phyloP scores from a whole-genome alignment of 1,140 invertebrate genomes.

The Zaprionus ghesquierei region DNA sequence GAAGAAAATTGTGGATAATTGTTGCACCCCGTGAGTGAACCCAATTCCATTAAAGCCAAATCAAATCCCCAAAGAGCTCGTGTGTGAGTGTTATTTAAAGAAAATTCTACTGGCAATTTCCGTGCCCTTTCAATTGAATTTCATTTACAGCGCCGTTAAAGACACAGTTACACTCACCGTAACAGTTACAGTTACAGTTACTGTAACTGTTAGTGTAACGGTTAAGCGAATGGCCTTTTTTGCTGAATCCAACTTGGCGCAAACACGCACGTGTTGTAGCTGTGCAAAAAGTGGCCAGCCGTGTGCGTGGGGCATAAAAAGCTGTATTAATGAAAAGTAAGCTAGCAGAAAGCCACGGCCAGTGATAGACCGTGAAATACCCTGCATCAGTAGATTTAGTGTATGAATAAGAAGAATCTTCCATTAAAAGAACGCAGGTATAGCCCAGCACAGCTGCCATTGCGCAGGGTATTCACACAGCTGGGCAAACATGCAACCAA shows the following conservation, averaged over 20 bases:
- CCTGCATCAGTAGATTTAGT: not conserved
- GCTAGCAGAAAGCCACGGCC: not conserved
- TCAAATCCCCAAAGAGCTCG: not conserved
- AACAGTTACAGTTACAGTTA: slow-evolving; percentile 10
- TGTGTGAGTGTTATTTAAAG: slow-evolving; percentile 4
- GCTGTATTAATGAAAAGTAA: slow-evolving; percentile 9
- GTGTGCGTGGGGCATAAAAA: slow-evolving; percentile 18
- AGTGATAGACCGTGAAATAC: not conserved
- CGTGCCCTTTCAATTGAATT: slow-evolving; percentile 33
- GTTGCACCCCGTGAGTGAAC: slow-evolving; percentile 12
- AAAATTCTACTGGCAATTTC: slow-evolving; percentile 29
- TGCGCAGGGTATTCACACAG: not conserved
- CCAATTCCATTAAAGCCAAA: not conserved
- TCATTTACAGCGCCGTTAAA: slow-evolving; percentile 12
- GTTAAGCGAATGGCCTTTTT: slow-evolving; percentile 24
- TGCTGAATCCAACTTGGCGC: slow-evolving; percentile 16
- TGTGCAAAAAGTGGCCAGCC: slow-evolving; percentile 2
- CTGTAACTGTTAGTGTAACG: slow-evolving; percentile 7
- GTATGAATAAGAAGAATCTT: too few relatives aligned
- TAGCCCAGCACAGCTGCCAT: not conserved
- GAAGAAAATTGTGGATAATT: slow-evolving; percentile 30
- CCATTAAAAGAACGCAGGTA: too few relatives aligned
- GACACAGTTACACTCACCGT: not conserved
- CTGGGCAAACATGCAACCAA: not conserved
- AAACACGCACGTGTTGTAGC: not conserved